Conservation (phyloP, 2,113 vertebrate species). For the Percina caprodes region DNA sequence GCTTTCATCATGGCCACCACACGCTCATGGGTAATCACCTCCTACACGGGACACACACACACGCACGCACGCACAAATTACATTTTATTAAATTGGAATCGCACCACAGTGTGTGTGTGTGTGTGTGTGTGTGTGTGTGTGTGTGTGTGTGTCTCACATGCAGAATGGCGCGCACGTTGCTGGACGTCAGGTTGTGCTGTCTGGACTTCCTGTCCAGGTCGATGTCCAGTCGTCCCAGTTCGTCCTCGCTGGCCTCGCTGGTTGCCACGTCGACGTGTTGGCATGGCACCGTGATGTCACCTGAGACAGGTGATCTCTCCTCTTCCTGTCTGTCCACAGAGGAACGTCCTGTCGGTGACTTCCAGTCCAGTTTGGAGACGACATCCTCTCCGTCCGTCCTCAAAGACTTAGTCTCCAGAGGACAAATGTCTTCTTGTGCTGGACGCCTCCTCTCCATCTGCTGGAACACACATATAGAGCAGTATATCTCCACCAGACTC, state of each 20-base stretch:
- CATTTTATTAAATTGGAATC: too few relatives aligned
- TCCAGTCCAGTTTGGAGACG: background rate
- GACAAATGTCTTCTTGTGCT: conserved; percentile 24
- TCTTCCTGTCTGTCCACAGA: conserved; percentile 15
- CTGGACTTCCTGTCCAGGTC: conserved; percentile 91
- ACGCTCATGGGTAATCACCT: conserved; percentile 95
- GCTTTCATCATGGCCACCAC: conserved; percentile 99
- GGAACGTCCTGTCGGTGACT: background rate
- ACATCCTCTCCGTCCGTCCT: background rate
- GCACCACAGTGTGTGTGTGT: background rate
- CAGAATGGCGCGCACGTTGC: conserved; percentile 93
- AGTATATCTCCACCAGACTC: too few relatives aligned
- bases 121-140: background rate
- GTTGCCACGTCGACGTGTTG: background rate
- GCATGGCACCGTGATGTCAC: background rate
- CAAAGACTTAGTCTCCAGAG: conserved; percentile 21
- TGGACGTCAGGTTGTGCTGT: conserved; percentile 91
- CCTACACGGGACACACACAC: conserved; percentile 78
- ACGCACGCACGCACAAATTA: too few relatives aligned
- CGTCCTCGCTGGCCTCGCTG: conserved; percentile 84
- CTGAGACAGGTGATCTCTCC: conserved; percentile 7
- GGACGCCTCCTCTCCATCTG: background rate
- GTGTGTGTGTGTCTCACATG: conserved; percentile 86
- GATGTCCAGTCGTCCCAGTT: conserved; percentile 88
- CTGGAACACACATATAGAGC: conserved; percentile 8